Conservation (phyloP, 2,113 vertebrate species). For the Budorcas taxicolor region DNA sequence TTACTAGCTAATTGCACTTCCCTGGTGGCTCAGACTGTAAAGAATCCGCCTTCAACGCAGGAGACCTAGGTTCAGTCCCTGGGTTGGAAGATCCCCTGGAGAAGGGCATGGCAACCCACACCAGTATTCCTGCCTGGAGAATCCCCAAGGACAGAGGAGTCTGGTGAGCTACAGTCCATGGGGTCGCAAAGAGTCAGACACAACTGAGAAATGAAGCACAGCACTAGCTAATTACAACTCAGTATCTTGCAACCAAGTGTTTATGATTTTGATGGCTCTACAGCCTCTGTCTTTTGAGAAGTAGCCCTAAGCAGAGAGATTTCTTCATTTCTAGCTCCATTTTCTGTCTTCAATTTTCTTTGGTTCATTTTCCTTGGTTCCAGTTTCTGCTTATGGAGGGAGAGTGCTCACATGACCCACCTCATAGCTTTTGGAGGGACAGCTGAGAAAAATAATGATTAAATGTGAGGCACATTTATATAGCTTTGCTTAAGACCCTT, state of each 20-base stretch:
- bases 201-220: not conserved
- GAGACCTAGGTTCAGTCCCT: not conserved
- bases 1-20: conserved; percentile 9
- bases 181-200: not conserved
- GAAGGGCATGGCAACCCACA: not conserved
- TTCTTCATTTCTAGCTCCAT: not conserved
- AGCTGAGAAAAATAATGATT: not conserved
- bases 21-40: not conserved
- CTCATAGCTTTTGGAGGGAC: not conserved
- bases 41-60: not conserved
- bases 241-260: not conserved
- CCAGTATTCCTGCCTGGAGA: not conserved
- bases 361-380: not conserved
- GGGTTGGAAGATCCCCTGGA: not conserved
- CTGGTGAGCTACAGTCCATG: not conserved
- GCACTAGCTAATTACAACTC: conserved; percentile 22
- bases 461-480: not conserved
- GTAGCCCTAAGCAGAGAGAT: not conserved
- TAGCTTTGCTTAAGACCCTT: not conserved
- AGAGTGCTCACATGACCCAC: not conserved
- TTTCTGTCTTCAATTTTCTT: conserved; percentile 14
- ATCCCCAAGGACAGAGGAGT: not conserved
- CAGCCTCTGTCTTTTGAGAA: not conserved
- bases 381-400: not conserved
- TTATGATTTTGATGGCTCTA: not conserved